Evolutionary conservation across 2,113 vertebrate genomes (phyloP).

Genomic region (Collichthys lucidus): DNA sequence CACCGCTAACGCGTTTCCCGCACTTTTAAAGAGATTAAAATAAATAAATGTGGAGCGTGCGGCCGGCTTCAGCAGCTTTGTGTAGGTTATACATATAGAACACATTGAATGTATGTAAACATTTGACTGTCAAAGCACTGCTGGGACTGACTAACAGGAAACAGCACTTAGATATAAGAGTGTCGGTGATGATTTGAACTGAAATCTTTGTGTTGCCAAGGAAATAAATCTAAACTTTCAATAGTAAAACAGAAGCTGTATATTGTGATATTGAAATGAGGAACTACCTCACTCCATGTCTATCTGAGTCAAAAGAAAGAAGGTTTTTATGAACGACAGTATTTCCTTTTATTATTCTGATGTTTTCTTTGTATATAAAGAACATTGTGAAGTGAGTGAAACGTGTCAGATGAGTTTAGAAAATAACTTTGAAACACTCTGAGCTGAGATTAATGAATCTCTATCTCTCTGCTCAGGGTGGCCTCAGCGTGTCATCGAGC

Average conservation of each 20-base stretch:
- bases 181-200: not conserved
- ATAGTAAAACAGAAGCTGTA: not conserved
- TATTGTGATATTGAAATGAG: too few relatives aligned
- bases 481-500: too few relatives aligned
- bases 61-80: not conserved
- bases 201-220: not conserved
- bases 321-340: too few relatives aligned
- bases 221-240: not conserved
- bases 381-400: too few relatives aligned
- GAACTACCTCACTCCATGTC: too few relatives aligned
- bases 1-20: not conserved
- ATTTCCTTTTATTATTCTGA: too few relatives aligned
- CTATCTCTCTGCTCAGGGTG: too few relatives aligned
- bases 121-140: slow-evolving; percentile 43
- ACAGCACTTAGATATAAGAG: not conserved
- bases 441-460: too few relatives aligned
- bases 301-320: too few relatives aligned
- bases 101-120: not conserved
- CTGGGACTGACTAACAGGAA: not conserved
- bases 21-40: not conserved
- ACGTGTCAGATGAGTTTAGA: too few relatives aligned
- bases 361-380: too few relatives aligned
- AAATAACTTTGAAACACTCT: too few relatives aligned
- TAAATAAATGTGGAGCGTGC: not conserved
- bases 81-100: slow-evolving; percentile 23